These are phyloP conservation scores for Tragelaphus buxtoni DNA, from an alignment of 2,113 vertebrate genomes.

Conservation along the genomic window DNA sequence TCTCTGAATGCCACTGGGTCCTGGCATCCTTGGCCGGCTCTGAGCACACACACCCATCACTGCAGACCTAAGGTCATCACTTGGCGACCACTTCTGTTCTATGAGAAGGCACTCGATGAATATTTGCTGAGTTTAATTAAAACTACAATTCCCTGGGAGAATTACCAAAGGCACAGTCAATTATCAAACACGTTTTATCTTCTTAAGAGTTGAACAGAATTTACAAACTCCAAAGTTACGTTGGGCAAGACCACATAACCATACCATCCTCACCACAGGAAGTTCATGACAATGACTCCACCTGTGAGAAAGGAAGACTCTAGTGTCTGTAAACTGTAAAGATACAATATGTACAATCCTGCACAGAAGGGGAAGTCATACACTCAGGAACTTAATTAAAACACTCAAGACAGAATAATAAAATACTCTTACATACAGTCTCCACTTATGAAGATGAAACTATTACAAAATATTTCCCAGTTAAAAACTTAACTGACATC, in stretches of 20 bases:
- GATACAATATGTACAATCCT: fast-evolving
- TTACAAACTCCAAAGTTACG: no score
- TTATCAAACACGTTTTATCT: not conserved
- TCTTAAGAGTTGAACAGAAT: fast-evolving
- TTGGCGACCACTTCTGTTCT: fast-evolving
- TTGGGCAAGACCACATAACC: no score
- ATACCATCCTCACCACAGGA: fast-evolving
- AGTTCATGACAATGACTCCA: fast-evolving
- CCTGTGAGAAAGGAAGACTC: not conserved
- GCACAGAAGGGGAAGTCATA: fast-evolving
- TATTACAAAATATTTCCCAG: not conserved
- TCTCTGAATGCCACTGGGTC: fast-evolving
- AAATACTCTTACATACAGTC: fast-evolving
- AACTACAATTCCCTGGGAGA: not conserved
- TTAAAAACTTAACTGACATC: not conserved
- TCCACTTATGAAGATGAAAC: not conserved
- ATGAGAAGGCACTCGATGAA: not conserved
- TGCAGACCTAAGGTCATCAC: fast-evolving
- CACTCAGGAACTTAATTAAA: fast-evolving
- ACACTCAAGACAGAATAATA: fast-evolving
- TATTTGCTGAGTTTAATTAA: not conserved
- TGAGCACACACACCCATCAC: fast-evolving
- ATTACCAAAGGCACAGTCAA: not conserved
- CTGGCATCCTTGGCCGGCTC: not conserved
- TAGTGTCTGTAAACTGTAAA: fast-evolving